Evolutionary conservation across 2,113 vertebrate genomes (phyloP), one percentile per base, ranked within the genome.

Genomic region (Psilopsiagon aymara): DNA sequence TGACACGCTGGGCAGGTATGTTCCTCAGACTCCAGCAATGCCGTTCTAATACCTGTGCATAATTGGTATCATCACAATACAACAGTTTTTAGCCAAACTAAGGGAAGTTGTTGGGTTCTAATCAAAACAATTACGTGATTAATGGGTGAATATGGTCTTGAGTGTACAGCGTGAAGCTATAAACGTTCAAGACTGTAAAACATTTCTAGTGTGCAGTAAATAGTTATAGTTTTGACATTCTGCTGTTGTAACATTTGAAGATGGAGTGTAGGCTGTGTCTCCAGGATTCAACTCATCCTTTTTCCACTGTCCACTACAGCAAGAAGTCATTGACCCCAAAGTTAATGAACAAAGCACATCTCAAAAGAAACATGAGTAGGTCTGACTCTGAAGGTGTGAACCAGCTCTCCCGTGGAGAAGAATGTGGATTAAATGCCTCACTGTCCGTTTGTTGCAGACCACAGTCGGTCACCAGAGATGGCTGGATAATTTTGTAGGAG

Each of bases 11-110:
- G 99, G 94, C 99, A 99, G 1, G 98, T 97, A n/a, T 99, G 99
- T 1, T 99, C 99, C 43, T 99, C 99, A 1, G 99, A 99, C 67
- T 99, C 99, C 90, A 99, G 97, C n/a, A 99, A 96, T 33, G 99
- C 97, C 16, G 98, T 99, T 94, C 99, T 98, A 94, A 99, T 99
- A 98, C 99, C 99, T 99, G 96, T 8, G 33, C 55, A 23, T n/a
- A 90, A 86, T 64, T 3, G 44, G 27, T 89, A 77, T 17, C 2
- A 88, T 10, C 5, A n/a, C 33, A 57, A 4, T n/a, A 2, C 41
- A 47, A 67, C 0, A 69, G n/a, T 6, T 76, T 94, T 73, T 24
- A 91, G 84, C 17, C 66, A 73, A 82, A 70, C 27, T n/a, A 81
- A n/a, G 17, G 17, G 29, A 49, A n/a, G 47, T 7, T 15, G 7